Base-by-base conservation (phyloP, 1,140 invertebrate genomes). In the Ectropis grisescens region DNA sequence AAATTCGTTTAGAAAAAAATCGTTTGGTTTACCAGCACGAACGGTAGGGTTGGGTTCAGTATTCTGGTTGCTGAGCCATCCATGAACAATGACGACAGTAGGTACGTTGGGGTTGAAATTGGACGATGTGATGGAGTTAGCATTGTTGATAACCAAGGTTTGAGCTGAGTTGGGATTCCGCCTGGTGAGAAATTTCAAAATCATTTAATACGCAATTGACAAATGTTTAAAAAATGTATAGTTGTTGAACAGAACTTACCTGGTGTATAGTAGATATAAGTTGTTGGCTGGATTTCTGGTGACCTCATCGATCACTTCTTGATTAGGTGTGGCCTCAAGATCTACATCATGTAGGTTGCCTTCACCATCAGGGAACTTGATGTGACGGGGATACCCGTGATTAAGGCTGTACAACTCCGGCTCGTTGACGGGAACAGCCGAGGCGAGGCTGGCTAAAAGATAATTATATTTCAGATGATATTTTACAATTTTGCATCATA, bases 11-110 rank as follows among this genome's bases (percentile, higher is more conserved):
- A n/a, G n/a, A n/a, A n/a, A n/a, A n/a, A n/a, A n/a, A n/a, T 19
- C 3, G 8, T 19, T 19, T 26, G 2, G 22, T 25, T 29, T 40
- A 65, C 52, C 57, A 24, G 51, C 36, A 51, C 57, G 52, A 27
- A 61, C 52, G 5, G 33, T 27, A 19, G 55, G 47, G 35, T 66
- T 66, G 4, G 52, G 13, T 5, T 45, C 44, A 13, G 47, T 45
- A 4, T 55, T 37, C 15, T 43, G 39, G 27, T 50, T 61, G 41
- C 52, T 54, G 8, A 58, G 40, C 60, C 60, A 65, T n/a, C 60
- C 60, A 33, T 65, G 60, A 27, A 33, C 49, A 5, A 66, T 36
- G 0, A 66, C 47, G 5, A 61, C 31, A 1, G 52, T 61, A 3
- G 53, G 52, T 4, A 43, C 24, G 2, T 29, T 31, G 1, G 50